Conservation (phyloP, 2,797 vertebrate species). For the Emys orbicularis region DNA sequence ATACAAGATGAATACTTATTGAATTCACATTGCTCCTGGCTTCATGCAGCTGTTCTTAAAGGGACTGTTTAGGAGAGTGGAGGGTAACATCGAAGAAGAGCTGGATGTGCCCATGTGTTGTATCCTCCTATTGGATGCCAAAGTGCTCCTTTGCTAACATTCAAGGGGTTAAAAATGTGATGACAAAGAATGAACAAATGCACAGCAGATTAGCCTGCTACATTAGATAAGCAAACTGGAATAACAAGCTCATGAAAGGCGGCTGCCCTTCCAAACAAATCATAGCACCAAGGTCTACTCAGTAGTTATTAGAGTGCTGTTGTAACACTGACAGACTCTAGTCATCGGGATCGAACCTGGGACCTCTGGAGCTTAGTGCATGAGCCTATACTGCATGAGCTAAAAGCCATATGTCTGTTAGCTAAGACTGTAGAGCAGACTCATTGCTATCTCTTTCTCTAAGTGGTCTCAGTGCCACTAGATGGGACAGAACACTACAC, state of each 20-base stretch:
- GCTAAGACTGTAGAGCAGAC: no score
- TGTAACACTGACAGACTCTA: no score
- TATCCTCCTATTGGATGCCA: background rate
- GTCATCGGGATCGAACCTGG: no score
- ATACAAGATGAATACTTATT: slow-evolving; percentile 28
- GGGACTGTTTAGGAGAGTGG: background rate
- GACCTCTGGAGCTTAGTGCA: no score
- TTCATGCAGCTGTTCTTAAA: background rate
- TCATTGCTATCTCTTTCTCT: no score
- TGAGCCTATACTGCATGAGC: no score
- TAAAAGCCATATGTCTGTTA: no score
- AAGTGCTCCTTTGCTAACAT: background rate
- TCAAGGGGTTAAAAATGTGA: slow-evolving; percentile 1
- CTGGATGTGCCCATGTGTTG: rapidly evolving
- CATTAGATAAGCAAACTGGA: slow-evolving; percentile 40
- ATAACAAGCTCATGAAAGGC: slow-evolving; percentile 25
- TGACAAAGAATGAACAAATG: slow-evolving; percentile 30
- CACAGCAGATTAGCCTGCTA: slow-evolving; percentile 24
- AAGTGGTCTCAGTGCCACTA: no score
- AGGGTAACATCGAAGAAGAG: background rate
- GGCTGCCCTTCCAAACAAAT: slow-evolving; percentile 56
- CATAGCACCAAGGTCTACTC: slow-evolving; percentile 2
- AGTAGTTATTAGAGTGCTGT: background rate
- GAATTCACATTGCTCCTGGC: background rate
- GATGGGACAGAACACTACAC: no score